Evolutionary conservation across 2,113 vertebrate genomes (phyloP).

Genomic region (Anguilla japonica): DNA sequence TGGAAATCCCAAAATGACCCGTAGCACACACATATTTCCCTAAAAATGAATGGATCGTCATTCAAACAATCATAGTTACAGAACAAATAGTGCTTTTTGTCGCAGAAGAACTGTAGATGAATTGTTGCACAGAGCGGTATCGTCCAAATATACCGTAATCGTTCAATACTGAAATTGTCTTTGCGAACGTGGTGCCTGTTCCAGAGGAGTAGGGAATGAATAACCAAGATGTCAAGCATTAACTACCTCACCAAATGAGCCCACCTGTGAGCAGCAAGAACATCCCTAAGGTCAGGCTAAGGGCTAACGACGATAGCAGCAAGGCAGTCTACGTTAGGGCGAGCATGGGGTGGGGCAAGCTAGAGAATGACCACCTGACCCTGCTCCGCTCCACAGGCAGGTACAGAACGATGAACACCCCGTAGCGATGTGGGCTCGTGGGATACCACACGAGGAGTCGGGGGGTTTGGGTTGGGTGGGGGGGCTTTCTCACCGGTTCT

Average conservation of each 20-base stretch:
- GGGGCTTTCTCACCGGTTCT: constrained; percentile 80
- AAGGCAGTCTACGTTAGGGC: not conserved
- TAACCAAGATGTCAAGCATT: not conserved
- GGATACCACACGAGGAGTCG: not conserved
- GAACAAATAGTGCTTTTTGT: too few relatives aligned
- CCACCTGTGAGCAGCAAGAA: not conserved
- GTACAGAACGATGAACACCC: not conserved
- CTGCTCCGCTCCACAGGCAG: not conserved
- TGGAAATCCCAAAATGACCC: too few relatives aligned
- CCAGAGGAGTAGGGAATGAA: not conserved
- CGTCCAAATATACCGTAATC: too few relatives aligned
- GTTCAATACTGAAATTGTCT: not conserved
- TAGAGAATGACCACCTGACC: not conserved
- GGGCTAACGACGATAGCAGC: not conserved
- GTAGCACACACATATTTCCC: not conserved
- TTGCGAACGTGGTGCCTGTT: not conserved
- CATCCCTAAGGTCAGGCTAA: too few relatives aligned
- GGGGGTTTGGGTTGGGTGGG: too few relatives aligned
- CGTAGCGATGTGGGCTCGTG: not conserved
- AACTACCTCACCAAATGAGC: not conserved
- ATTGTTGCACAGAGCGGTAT: too few relatives aligned
- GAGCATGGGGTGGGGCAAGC: not conserved
- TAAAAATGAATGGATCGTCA: too few relatives aligned
- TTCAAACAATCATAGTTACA: too few relatives aligned
- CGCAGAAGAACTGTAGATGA: too few relatives aligned